Evolutionary conservation across 2,888 invertebrate species (phyloP), one percentile per base, ranked within the genome.

Genomic region (Amaurobius ferox): DNA sequence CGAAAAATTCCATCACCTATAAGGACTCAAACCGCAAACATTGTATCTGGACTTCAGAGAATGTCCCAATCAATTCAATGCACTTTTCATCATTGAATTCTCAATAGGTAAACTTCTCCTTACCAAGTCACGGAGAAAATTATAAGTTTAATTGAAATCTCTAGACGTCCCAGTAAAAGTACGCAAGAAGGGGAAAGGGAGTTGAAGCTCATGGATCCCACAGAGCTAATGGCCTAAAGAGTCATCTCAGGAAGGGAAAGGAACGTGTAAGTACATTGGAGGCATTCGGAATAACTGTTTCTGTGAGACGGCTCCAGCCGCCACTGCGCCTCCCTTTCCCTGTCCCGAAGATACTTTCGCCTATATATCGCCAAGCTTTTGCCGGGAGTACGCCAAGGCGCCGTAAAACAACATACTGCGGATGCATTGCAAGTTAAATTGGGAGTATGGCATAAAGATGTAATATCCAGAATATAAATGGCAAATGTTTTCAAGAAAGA

Each of bases 211-310:
- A 72, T 79, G 79, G 71, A 35, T 28, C 13, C 29, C 30, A 68
- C 35, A 78, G 67, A 35, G 62, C 67, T 5, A 28, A 35, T n/a
- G 13, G 30, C 32, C 35, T 19, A 48, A 6, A 19, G n/a, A 48
- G 7, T 48, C 48, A 39, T 35, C 23, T 32, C 28, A 39, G 40
- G 79, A 30, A 28, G 55, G 40, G 30, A 11, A 29, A 55, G 23
- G 39, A 62, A 26, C 48, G 44, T 61, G 68, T 61, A 5, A 32
- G 68, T 68, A 44, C 62, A 39, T 19, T 74, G 44, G n/a, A 81
- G 68, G 68, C 68, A 70, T 62, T 55, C 35, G 74, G 62, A 74
- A 26, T 13, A 74, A 74, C 74, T 81, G 74, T 73, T 48, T n/a
- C 67, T 23, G 28, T 32, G 67, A 77, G 68, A 48, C 48, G 55